Evolutionary conservation across 1,140 invertebrate species (phyloP), one percentile per base, ranked within the genome.

Genomic region (Diplogasteroides magnus): DNA sequence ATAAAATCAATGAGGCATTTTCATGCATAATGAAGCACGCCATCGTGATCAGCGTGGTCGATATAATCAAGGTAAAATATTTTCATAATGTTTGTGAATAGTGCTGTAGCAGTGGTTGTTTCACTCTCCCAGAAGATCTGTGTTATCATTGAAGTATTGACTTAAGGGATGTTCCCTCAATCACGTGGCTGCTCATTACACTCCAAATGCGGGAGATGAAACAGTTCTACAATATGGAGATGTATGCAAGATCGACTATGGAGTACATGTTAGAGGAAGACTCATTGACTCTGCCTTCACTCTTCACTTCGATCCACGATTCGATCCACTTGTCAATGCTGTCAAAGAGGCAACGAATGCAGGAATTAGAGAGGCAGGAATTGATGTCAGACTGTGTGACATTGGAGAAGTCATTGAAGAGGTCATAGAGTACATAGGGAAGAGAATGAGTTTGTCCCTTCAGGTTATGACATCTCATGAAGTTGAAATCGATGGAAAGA

Each of bases 231-330:
- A 91, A 73, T 91, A 93, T 80, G 94, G 98, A 83, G 97, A 99
- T 86, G 95, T 99, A 1, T 95, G 94, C 67, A 99, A 99, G 74
- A 80, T 80, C 56, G 97, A 99, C 85, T 99, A 98, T 86, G 97
- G 97, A 65, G 97, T 94, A 31, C 97, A 99, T 84, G 93, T 99
- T 60, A 98, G 98, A 85, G 96, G 90, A 3, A 88, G 93, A 59
- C 97, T 99, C 68, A 97, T 99, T 72, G 96, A 99, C 84, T 98
- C 96, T 86, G 97, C 97, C 25, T 98, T 97, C 84, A 99, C 97
- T 2, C 83, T 97, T 69, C 88, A 93, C 27, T 99, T 98, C 82
- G 95, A 99, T 86, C 89, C 91, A 2, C 96, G 94, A 79, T 99
- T 96, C 85, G 94, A 99, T 83, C 91, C 90, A 72, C 83, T 99